A percentile compares a stretch with the other conserved stretches of the same genome.
phyloP scores from a whole-genome alignment of 2,888 invertebrate species.

The Eupithecia pulchellata region DNA sequence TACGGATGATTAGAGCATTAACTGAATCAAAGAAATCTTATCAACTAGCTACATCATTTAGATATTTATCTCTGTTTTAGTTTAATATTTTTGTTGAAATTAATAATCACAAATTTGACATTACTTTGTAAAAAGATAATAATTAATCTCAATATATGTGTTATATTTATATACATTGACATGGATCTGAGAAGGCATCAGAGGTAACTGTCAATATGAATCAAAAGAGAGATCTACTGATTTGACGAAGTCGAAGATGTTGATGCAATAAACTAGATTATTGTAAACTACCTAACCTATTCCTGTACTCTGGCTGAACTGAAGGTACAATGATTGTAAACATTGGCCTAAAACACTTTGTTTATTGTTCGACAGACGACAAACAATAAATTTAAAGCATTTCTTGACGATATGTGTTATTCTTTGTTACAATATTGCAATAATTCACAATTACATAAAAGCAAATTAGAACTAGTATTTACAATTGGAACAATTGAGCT shows the following conservation, averaged over 20 bases:
- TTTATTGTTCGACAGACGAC: not conserved
- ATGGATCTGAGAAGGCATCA: not conserved
- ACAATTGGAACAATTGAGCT: too few relatives aligned
- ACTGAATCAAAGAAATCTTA: not conserved
- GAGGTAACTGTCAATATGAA: not conserved
- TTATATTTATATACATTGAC: too few relatives aligned
- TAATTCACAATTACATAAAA: too few relatives aligned
- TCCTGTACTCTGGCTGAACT: not conserved
- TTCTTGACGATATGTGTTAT: not conserved
- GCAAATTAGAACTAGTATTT: too few relatives aligned
- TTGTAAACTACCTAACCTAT: not conserved
- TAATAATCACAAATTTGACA: not conserved
- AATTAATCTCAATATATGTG: too few relatives aligned
- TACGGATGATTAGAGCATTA: not conserved
- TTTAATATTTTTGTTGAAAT: too few relatives aligned
- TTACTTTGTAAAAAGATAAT: not conserved
- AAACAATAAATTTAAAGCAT: too few relatives aligned
- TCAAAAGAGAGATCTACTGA: not conserved
- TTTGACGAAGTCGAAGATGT: not conserved
- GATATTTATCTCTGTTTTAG: too few relatives aligned
- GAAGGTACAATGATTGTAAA: not conserved
- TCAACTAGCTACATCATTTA: too few relatives aligned
- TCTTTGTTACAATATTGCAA: too few relatives aligned
- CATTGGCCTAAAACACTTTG: not conserved
- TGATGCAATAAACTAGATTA: not conserved